A percentile compares a stretch with the other conserved stretches of the same genome.
These are phyloP conservation scores for Euclidia mi DNA, from an alignment of 2,888 invertebrate genomes.

Conservation along the genomic window DNA sequence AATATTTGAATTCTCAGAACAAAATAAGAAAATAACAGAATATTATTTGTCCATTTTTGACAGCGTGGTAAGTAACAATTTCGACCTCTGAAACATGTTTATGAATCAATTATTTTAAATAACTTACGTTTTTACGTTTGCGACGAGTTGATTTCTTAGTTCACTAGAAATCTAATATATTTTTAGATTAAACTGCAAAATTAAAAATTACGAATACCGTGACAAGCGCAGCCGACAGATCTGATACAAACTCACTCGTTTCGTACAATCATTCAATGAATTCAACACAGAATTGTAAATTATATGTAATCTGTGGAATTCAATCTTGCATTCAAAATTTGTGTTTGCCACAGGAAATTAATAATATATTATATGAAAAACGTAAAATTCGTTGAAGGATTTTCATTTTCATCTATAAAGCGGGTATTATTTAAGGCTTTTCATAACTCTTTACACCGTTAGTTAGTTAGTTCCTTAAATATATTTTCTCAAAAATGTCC, in stretches of 20 bases:
- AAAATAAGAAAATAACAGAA: conserved; percentile 37
- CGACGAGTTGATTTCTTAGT: conserved; percentile 21
- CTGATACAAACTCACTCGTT: conserved; percentile 37
- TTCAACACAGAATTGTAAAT: too few relatives aligned
- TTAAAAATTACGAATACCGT: conserved; percentile 41
- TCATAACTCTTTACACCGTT: too few relatives aligned
- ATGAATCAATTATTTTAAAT: not conserved
- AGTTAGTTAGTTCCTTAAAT: too few relatives aligned
- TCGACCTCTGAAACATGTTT: not conserved
- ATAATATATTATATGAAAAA: too few relatives aligned
- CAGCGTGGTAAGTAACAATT: conserved; percentile 33
- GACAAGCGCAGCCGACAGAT: conserved; percentile 50
- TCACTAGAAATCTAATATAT: conserved; percentile 26
- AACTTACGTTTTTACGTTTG: conserved; percentile 40
- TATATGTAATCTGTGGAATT: too few relatives aligned
- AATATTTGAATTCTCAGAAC: too few relatives aligned
- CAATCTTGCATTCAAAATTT: too few relatives aligned
- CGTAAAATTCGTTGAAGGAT: too few relatives aligned
- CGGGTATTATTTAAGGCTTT: too few relatives aligned
- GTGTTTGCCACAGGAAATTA: too few relatives aligned
- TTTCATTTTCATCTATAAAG: too few relatives aligned
- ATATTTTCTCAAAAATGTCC: too few relatives aligned
- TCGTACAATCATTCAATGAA: conserved; percentile 5
- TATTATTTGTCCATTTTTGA: conserved; percentile 54
- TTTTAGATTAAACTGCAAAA: conserved; percentile 36